Evolutionary conservation across 2,888 invertebrate species (phyloP).

Genomic region (Agonopterix subpropinquella): DNA sequence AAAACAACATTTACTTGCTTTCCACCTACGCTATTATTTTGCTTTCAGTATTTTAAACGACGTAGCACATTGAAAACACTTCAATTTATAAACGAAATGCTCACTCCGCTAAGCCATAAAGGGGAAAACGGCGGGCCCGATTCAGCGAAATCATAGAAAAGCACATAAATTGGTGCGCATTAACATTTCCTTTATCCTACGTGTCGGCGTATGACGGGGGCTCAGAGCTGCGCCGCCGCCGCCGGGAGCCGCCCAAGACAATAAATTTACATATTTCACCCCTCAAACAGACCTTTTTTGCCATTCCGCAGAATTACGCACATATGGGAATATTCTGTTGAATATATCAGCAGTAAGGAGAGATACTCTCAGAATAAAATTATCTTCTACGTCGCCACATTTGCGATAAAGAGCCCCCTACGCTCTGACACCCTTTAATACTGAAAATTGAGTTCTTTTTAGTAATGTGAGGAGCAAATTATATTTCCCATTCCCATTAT

Average conservation of each 20-base stretch:
- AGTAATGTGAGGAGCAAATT: constrained; percentile 5
- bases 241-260: constrained; percentile 70
- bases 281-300: constrained; percentile 76
- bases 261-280: constrained; percentile 77
- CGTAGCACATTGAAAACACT: constrained; percentile 33
- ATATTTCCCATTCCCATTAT: not conserved
- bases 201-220: constrained; percentile 75
- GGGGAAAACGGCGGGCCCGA: constrained; percentile 59
- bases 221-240: constrained; percentile 35
- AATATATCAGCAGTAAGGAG: constrained; percentile 74
- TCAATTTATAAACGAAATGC: constrained; percentile 51
- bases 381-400: constrained; percentile 67
- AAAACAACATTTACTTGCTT: not conserved
- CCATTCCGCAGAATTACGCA: constrained; percentile 76
- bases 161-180: constrained; percentile 74
- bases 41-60: constrained; percentile 10
- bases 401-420: constrained; percentile 56
- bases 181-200: constrained; percentile 76
- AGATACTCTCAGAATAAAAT: constrained; percentile 74
- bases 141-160: constrained; percentile 76
- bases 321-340: constrained; percentile 76
- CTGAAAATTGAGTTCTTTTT: constrained; percentile 14
- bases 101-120: constrained; percentile 48
- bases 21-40: not conserved
- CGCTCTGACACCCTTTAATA: constrained; percentile 42